phyloP scores from a whole-genome alignment of 2,113 vertebrate genomes.

The Enhydra lutris region DNA sequence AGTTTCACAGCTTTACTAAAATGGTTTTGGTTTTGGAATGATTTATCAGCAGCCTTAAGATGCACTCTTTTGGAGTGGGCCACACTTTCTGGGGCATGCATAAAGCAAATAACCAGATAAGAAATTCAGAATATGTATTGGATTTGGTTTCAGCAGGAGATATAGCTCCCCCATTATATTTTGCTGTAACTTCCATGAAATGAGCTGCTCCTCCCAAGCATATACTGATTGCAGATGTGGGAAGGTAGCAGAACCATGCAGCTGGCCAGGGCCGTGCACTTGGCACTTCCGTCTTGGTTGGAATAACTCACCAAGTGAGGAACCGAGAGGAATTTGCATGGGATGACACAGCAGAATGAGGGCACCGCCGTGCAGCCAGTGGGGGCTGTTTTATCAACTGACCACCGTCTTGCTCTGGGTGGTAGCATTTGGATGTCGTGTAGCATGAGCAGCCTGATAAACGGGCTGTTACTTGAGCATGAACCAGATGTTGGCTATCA shows the following conservation, averaged over 20 bases:
- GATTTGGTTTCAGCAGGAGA: not conserved
- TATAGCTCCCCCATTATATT: not conserved
- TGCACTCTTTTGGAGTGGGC: not conserved
- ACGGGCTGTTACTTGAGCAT: not conserved
- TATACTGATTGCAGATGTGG: not conserved
- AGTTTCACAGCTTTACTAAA: not conserved
- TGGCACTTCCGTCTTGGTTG: not conserved
- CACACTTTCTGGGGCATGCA: not conserved
- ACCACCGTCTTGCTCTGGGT: not conserved
- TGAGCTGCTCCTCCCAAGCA: not conserved
- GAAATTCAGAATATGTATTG: not conserved
- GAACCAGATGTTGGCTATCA: not conserved
- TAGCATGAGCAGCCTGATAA: not conserved
- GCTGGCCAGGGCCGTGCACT: not conserved
- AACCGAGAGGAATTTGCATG: not conserved
- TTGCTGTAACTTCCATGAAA: not conserved
- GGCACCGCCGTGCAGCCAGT: too few relatives aligned
- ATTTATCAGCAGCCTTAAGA: not conserved
- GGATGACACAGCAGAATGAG: not conserved
- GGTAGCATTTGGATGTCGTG: not conserved
- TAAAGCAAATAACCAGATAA: not conserved
- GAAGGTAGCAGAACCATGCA: not conserved
- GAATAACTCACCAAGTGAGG: not conserved
- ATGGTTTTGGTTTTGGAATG: not conserved
- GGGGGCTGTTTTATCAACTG: not conserved